Evolutionary conservation across 1,140 invertebrate genomes (phyloP).

Genomic region (Drosophila nikananu): DNA sequence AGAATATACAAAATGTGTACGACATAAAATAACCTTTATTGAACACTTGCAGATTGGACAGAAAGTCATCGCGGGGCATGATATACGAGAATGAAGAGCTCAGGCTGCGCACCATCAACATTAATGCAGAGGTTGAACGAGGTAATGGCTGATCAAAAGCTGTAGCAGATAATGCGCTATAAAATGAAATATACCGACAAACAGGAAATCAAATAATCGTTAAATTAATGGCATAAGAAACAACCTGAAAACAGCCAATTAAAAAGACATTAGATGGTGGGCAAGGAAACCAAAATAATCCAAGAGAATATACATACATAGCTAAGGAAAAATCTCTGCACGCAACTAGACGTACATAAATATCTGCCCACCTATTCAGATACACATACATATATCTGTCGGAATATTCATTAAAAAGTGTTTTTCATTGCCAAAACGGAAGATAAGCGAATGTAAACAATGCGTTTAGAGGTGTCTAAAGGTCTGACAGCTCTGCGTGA

Average conservation of each 20-base stretch:
- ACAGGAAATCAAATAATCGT: slow-evolving; percentile 62
- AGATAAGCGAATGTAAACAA: slow-evolving; percentile 72
- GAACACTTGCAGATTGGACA: slow-evolving; percentile 88
- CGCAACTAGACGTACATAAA: slow-evolving; percentile 22
- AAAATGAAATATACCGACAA: slow-evolving; percentile 23
- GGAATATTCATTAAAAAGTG: slow-evolving; percentile 35
- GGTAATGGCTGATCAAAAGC: slow-evolving; percentile 86
- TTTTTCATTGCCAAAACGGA: slow-evolving; percentile 70
- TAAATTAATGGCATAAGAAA: slow-evolving; percentile 42
- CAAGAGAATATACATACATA: slow-evolving; percentile 27
- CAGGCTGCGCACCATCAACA: slow-evolving; percentile 94
- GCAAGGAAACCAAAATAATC: slow-evolving; percentile 50
- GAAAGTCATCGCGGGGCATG: slow-evolving; percentile 94
- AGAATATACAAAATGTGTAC: not conserved
- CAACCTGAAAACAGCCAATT: slow-evolving; percentile 59
- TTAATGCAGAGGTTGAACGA: slow-evolving; percentile 96
- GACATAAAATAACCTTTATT: slow-evolving; percentile 9
- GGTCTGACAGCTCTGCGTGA: slow-evolving; percentile 41
- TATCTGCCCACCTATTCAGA: slow-evolving; percentile 32
- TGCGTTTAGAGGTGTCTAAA: slow-evolving; percentile 59
- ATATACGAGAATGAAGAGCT: slow-evolving; percentile 96
- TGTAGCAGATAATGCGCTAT: slow-evolving; percentile 16
- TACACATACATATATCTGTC: slow-evolving; percentile 16
- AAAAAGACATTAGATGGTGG: slow-evolving; percentile 69
- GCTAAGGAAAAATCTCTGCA: slow-evolving; percentile 27